Conservation (phyloP, 2,888 invertebrate species). For the Criorhina ranunculi region DNA sequence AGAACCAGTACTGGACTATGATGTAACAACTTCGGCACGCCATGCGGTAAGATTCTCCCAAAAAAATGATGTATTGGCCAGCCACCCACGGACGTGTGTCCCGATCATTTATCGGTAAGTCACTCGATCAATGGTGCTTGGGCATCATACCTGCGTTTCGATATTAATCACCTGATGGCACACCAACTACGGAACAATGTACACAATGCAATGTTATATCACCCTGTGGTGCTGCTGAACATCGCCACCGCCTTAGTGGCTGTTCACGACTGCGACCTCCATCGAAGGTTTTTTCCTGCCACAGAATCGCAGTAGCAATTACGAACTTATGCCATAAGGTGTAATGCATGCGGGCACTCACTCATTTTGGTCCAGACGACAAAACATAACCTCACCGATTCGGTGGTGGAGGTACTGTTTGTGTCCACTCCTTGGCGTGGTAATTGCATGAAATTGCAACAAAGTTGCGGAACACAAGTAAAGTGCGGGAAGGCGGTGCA, state of each 20-base stretch:
- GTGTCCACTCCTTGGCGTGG: conserved; percentile 28
- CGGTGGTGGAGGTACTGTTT: background rate
- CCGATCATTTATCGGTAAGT: conserved; percentile 36
- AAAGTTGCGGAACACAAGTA: conserved; percentile 32
- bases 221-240: conserved; percentile 27
- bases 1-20: conserved; percentile 49
- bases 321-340: conserved; percentile 43
- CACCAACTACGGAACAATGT: conserved; percentile 4
- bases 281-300: conserved; percentile 37
- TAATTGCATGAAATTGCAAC: conserved; percentile 64
- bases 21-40: conserved; percentile 63
- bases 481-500: conserved; percentile 13
- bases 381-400: conserved; percentile 14
- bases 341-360: conserved; percentile 48
- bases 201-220: conserved; percentile 31
- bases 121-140: conserved; percentile 25
- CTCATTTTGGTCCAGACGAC: conserved; percentile 48
- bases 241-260: background rate
- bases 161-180: conserved; percentile 67
- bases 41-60: conserved; percentile 30
- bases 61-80: background rate
- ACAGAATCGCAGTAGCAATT: conserved; percentile 63
- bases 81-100: conserved; percentile 28
- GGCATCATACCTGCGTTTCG: conserved; percentile 20
- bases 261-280: conserved; percentile 53